Evolutionary conservation across 2,888 invertebrate genomes (phyloP).

Genomic region (Tortricodes alternella): DNA sequence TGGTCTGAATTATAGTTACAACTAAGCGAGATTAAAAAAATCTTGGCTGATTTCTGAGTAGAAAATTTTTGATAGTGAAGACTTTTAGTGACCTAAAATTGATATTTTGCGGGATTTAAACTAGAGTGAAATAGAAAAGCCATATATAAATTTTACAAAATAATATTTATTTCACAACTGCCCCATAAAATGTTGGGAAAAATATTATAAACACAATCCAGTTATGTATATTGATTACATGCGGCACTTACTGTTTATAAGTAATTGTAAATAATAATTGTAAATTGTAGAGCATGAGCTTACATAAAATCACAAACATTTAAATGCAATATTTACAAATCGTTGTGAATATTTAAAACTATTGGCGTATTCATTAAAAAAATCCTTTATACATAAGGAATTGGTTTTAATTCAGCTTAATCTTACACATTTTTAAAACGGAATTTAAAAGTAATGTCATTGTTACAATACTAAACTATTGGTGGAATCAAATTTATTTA

Average conservation of each 20-base stretch:
- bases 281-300: conserved; percentile 48
- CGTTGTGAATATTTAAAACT: conserved; percentile 50
- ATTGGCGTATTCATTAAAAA: conserved; percentile 38
- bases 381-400: conserved; percentile 54
- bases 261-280: conserved; percentile 54
- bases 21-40: no score
- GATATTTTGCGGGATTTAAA: background rate
- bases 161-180: conserved; percentile 40
- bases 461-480: conserved; percentile 26
- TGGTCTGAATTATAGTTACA: no score
- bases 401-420: conserved; percentile 41
- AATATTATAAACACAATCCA: conserved; percentile 74
- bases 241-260: conserved; percentile 57
- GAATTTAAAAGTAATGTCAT: conserved; percentile 31
- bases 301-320: conserved; percentile 68
- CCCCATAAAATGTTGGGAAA: conserved; percentile 52
- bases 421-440: conserved; percentile 54
- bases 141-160: conserved; percentile 34
- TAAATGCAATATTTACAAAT: conserved; percentile 80
- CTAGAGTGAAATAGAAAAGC: background rate
- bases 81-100: no score
- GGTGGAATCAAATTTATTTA: conserved; percentile 24
- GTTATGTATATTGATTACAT: conserved; percentile 68
- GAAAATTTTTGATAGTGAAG: no score
- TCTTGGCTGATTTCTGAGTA: no score